phyloP scores from a whole-genome alignment of 2,797 vertebrate genomes.

The Tiaroga cobitis region DNA sequence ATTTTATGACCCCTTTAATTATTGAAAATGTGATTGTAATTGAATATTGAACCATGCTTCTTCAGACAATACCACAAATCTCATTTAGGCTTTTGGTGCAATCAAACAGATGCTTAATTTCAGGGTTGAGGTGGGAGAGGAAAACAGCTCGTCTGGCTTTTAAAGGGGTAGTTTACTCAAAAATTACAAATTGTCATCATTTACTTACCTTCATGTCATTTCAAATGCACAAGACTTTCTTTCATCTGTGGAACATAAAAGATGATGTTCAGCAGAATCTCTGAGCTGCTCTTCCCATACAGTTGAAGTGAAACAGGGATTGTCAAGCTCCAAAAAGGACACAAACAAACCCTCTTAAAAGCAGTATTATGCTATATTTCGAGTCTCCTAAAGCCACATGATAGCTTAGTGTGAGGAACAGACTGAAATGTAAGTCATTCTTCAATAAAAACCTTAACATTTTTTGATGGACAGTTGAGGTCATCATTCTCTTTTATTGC shows the following conservation, averaged over 20 bases:
- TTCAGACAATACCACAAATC: conserved; percentile 29
- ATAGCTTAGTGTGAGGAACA: background rate
- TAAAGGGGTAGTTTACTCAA: background rate
- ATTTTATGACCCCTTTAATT: conserved; percentile 31
- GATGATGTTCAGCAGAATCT: conserved; percentile 3
- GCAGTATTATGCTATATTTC: background rate
- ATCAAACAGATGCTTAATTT: conserved; percentile 19
- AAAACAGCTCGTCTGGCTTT: background rate
- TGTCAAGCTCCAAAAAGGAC: background rate
- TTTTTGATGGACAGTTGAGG: background rate
- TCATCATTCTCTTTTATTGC: background rate
- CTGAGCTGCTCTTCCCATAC: background rate
- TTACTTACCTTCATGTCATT: background rate
- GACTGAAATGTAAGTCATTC: background rate
- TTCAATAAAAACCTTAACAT: background rate
- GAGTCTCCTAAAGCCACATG: background rate
- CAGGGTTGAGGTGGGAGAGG: background rate
- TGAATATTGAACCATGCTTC: conserved; percentile 50
- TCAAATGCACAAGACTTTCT: no score
- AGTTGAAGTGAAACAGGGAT: background rate
- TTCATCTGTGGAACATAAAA: background rate
- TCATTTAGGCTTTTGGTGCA: conserved; percentile 24
- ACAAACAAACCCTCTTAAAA: background rate
- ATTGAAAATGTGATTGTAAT: conserved; percentile 44
- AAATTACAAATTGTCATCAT: background rate